Evolutionary conservation across 2,888 invertebrate species (phyloP).

Genomic region (Neuroscelio doddi): DNA sequence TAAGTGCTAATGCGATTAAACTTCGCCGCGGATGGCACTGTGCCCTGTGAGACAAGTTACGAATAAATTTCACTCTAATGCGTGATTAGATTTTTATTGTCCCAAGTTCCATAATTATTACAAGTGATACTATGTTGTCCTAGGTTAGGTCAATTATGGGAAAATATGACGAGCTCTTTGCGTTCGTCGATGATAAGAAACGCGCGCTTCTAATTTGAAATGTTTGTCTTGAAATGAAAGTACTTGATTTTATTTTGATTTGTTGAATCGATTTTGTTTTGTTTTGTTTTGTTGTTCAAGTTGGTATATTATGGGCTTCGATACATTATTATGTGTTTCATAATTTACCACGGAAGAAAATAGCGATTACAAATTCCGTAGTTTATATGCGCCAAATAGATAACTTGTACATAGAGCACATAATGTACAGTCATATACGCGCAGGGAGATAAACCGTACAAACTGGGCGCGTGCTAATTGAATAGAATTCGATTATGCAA

Average conservation of each 20-base stretch:
- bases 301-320: no score
- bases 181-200: no score
- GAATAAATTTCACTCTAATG: slow-evolving; percentile 5
- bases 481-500: slow-evolving; percentile 39
- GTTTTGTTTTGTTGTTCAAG: no score
- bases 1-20: slow-evolving; percentile 35
- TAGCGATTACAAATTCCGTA: background rate
- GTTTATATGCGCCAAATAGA: slow-evolving; percentile 3
- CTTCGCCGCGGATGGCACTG: slow-evolving; percentile 21
- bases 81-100: slow-evolving; percentile 15
- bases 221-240: no score
- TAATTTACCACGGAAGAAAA: slow-evolving; percentile 7
- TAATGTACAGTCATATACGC: slow-evolving; percentile 10
- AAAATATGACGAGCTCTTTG: slow-evolving; percentile 5
- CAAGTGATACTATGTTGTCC: no score
- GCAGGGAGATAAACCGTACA: slow-evolving; percentile 17
- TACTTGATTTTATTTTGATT: no score
- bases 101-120: slow-evolving; percentile 8
- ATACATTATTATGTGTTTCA: slow-evolving; percentile 1
- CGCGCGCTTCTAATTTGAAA: no score
- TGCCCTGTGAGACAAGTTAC: slow-evolving; percentile 10
- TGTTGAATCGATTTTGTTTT: no score
- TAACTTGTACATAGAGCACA: slow-evolving; percentile 6
- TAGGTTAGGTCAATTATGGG: background rate
- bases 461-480: slow-evolving; percentile 39